Base-by-base conservation (phyloP, 2,113 vertebrate genomes). In the Gadus chalcogrammus region DNA sequence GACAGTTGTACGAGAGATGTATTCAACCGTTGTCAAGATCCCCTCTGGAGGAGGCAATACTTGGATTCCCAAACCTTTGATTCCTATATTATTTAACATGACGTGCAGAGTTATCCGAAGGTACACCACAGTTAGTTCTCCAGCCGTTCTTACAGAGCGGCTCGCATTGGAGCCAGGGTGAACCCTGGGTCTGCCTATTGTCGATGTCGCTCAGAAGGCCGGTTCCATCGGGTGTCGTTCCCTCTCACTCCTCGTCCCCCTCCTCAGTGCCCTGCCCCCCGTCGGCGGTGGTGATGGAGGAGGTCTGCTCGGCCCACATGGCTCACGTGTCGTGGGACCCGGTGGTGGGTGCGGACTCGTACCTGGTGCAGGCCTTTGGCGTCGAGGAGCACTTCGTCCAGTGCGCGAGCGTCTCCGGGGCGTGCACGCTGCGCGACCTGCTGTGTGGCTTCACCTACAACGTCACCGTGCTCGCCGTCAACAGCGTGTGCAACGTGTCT, bases 251-350 rank as follows among this genome's bases (percentile, higher is more conserved):
- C 42, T 13, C 38, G 18, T 15, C 22, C n/a, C n/a, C 42, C 64
- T 28, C 66, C 52, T n/a, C 85, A 93, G 92, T 85, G 17, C 90
- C 91, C 48, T 93, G 92, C 77, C 77, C 80, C 64, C 89, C 91
- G 16, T 63, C 71, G 28, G 63, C 63, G 48, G 75, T 93, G 16
- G 2, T 42, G 5, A 4, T 72, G 0, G 12, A 15, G 0, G 22
- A 89, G 53, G 63, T 89, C 72, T 93, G 92, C 66, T 69, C 74
- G 1, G 65, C 63, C 1, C 86, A 88, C 80, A 74, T 74, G 0
- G 89, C 84, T 48, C 27, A 0, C 4, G 87, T 92, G 38, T 3
- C 53, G n/a, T 93, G 92, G 92, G 52, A 75, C 35, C 8, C 31
- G 20, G 76, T 73, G 22, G 22, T 0, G 0, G 89, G 89, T 13